Conservation (phyloP, 2,113 vertebrate genomes). For the Urocynchramus pylzowi region DNA sequence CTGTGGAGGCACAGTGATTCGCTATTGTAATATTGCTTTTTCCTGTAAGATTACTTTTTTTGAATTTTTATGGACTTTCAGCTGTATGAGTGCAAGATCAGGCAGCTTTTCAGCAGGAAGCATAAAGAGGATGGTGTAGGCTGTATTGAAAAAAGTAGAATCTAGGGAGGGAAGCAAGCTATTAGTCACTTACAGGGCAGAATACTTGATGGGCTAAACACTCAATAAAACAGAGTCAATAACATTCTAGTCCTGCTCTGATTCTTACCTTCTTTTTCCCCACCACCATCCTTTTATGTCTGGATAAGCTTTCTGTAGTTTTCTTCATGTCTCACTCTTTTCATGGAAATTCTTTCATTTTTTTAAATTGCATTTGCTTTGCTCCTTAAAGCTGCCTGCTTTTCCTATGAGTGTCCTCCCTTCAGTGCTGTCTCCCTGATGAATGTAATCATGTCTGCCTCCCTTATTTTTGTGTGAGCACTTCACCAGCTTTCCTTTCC, state of each 20-base stretch:
- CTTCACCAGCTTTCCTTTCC: background rate
- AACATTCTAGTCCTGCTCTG: background rate
- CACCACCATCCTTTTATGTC: background rate
- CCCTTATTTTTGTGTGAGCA: background rate
- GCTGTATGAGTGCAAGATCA: background rate
- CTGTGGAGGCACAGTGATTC: background rate
- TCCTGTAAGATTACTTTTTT: background rate
- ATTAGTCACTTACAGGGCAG: background rate
- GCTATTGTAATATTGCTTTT: background rate
- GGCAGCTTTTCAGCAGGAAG: background rate
- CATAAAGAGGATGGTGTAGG: background rate
- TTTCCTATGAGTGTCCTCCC: background rate
- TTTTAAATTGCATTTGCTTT: background rate
- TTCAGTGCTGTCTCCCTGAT: background rate
- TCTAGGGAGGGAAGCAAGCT: background rate
- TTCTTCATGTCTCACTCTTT: background rate
- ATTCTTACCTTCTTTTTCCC: background rate
- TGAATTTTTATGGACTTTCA: background rate
- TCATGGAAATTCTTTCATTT: background rate
- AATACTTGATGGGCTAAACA: background rate
- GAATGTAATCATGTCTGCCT: background rate
- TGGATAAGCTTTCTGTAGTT: background rate
- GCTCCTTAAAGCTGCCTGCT: background rate
- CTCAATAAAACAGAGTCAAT: background rate
- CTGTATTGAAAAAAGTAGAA: background rate